Percentiles rank a stretch among this genome's conserved stretches.
phyloP scores from a whole-genome alignment of 2,113 vertebrate species.

The Hylia prasina region DNA sequence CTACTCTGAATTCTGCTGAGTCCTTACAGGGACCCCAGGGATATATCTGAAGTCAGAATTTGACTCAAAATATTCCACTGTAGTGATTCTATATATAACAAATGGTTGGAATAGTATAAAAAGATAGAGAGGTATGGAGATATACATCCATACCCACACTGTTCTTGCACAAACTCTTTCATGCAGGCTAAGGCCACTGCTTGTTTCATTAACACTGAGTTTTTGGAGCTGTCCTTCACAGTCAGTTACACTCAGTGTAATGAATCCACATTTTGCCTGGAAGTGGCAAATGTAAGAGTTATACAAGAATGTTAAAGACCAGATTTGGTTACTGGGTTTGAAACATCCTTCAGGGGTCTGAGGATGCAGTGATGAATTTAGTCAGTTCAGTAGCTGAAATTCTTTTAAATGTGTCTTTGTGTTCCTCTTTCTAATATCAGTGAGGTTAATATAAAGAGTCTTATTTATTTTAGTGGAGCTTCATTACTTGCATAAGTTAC shows the following conservation, averaged over 20 bases:
- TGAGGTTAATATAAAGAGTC: background rate
- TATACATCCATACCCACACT: background rate
- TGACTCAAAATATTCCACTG: background rate
- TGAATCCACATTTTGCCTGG: background rate
- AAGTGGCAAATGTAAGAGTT: background rate
- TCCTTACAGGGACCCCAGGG: background rate
- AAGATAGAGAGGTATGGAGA: background rate
- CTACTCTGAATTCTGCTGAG: background rate
- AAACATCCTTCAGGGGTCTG: background rate
- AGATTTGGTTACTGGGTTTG: background rate
- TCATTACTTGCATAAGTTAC: background rate
- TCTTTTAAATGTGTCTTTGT: background rate
- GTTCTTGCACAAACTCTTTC: background rate
- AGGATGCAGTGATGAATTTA: background rate
- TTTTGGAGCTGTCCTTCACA: background rate
- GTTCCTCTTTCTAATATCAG: background rate
- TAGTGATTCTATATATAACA: background rate
- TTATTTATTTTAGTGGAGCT: background rate
- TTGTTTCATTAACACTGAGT: background rate
- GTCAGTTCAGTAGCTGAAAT: background rate
- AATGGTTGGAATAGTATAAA: background rate
- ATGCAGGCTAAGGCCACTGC: background rate
- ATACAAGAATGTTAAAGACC: background rate
- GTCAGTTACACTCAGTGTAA: background rate
- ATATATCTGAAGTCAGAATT: background rate